phyloP scores from a whole-genome alignment of 2,888 invertebrate genomes.

The Nomada flava region DNA sequence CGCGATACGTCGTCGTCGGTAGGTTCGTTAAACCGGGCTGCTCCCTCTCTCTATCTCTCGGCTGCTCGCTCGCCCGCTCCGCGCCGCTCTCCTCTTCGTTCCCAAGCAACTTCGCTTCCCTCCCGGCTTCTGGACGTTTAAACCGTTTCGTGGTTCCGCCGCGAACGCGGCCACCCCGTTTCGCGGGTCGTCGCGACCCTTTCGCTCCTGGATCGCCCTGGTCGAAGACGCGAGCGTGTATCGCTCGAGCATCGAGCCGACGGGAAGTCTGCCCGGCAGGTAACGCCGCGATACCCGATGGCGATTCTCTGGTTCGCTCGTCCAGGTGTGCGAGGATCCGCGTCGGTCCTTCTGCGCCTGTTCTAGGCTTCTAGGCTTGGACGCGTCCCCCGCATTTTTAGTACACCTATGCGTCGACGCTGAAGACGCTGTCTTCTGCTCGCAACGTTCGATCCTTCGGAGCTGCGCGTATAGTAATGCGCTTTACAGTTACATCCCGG shows the following conservation, averaged over 20 bases:
- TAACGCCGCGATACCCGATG: constrained; percentile 34
- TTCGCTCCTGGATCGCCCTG: neutral
- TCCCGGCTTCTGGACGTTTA: constrained; percentile 12
- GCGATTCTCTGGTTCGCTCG: neutral
- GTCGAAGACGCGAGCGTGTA: neutral
- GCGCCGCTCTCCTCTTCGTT: neutral
- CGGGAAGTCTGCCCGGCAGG: constrained; percentile 1
- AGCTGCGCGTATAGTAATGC: neutral
- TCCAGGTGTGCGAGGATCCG: no score
- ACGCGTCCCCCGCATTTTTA: neutral
- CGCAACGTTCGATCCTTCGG: neutral
- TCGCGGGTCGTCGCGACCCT: neutral
- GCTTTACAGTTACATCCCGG: constrained; percentile 25
- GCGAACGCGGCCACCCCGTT: constrained; percentile 5
- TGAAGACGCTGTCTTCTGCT: no score
- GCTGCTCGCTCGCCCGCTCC: neutral
- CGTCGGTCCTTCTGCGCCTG: no score
- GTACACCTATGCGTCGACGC: neutral
- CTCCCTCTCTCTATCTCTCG: neutral
- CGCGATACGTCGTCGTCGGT: constrained; percentile 36
- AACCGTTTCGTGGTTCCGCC: constrained; percentile 10
- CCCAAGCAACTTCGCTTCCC: no score
- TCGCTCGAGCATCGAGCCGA: neutral
- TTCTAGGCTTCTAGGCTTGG: no score
- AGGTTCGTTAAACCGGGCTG: constrained; percentile 52